Base-by-base conservation (phyloP, 2,888 invertebrate species). In the Melanargia galathea region DNA sequence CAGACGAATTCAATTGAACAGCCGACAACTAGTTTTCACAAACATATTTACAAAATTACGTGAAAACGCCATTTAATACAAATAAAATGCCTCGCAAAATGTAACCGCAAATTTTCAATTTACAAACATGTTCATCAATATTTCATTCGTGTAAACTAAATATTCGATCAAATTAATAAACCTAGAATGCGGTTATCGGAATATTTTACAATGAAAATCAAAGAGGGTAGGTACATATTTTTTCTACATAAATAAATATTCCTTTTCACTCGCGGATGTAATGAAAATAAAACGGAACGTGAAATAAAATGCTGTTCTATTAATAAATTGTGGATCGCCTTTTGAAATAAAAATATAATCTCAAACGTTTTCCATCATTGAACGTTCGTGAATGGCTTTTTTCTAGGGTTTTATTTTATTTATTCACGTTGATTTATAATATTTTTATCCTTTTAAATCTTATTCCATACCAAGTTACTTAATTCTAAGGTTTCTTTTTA, bases 121-220 rank as follows among this genome's bases (percentile, higher is more conserved):
- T 38, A 60, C 35, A 16, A 65, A 51, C 33, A 45, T 38, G 45
- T 57, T 63, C 46, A 65, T 63, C 46, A 62, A 60, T 52, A 52
- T 52, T 63, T 60, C 38, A 56, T 35, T 46, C 55, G n/a, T 62
- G 24, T 35, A 49, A 65, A 62, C 62, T 26, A 63, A 65, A 60
- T 65, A 63, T 62, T 63, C 52, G 56, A 65, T 65, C 55, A 62
- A 65, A 63, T 63, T 56, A 65, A 65, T 65, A 57, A n/a, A n/a
- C n/a, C n/a, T 30, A 38, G 26, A 43, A 60, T 57, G 65, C 35
- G 63, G 66, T 66, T 66, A 66, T 60, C 54, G 67, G 60, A 63
- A 68, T 63, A 69, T 67, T 64, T 60, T 48, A 45, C 58, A 54
- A 61, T 52, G 30, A 46, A 63, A 61, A 58, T 63, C 63, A 65